A percentile compares a stretch with the other conserved stretches of the same genome.
These are phyloP conservation scores for Procambarus virginalis DNA, from an alignment of 1,140 invertebrate genomes.

Conservation along the genomic window DNA sequence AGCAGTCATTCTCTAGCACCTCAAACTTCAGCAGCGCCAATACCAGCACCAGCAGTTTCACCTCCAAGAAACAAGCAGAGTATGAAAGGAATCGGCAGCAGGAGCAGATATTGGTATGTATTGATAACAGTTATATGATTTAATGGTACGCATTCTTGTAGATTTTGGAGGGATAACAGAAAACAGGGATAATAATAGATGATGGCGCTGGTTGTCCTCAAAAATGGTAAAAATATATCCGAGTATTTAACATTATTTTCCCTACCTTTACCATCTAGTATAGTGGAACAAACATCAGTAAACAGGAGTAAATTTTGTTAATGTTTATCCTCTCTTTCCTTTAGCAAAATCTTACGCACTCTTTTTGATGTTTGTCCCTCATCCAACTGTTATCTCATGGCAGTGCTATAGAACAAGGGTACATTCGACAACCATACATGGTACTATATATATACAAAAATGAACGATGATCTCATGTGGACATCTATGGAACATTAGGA, in stretches of 20 bases:
- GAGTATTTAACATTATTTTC: neutral
- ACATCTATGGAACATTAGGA: neutral
- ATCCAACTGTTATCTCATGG: too few relatives aligned
- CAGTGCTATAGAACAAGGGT: neutral
- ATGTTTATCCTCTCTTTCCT: too few relatives aligned
- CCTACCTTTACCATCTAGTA: too few relatives aligned
- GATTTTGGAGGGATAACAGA: too few relatives aligned
- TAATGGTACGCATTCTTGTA: too few relatives aligned
- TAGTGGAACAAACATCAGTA: neutral
- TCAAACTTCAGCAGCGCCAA: slow-evolving; percentile 12
- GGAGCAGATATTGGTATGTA: slow-evolving; percentile 65
- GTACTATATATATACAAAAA: neutral
- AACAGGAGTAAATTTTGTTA: neutral
- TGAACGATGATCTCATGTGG: neutral
- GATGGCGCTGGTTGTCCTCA: neutral
- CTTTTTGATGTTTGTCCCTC: too few relatives aligned
- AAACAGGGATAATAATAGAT: neutral
- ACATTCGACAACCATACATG: neutral
- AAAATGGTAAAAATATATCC: neutral
- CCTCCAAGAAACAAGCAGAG: slow-evolving; percentile 62
- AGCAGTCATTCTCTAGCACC: slow-evolving; percentile 72
- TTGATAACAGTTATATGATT: neutral
- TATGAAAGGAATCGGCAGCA: slow-evolving; percentile 59
- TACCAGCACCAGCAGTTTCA: slow-evolving; percentile 73
- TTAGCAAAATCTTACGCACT: too few relatives aligned